phyloP scores from a whole-genome alignment of 2,797 vertebrate genomes.

The Lophius americanus region DNA sequence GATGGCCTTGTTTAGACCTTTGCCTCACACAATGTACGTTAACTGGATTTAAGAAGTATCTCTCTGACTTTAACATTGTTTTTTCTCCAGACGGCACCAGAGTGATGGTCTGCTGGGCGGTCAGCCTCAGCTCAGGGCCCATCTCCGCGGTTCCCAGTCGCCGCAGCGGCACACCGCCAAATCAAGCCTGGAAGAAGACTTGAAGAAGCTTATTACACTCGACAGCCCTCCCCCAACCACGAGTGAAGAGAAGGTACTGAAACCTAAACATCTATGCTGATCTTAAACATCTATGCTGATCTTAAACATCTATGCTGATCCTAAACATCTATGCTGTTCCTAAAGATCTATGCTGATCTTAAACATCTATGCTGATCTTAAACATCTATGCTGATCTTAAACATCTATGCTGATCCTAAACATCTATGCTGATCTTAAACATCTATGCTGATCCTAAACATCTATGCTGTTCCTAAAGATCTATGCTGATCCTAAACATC shows the following conservation, averaged over 20 bases:
- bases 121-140: slow-evolving; percentile 90
- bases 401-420: too few species aligned
- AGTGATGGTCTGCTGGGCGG: slow-evolving; percentile 90
- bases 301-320: too few species aligned
- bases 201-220: slow-evolving; percentile 95
- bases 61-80: background rate
- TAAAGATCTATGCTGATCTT: too few species aligned
- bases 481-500: background rate
- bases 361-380: too few species aligned
- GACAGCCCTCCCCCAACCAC: slow-evolving; percentile 91
- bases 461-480: background rate
- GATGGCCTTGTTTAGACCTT: background rate
- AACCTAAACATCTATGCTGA: background rate
- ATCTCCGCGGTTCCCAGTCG: slow-evolving; percentile 91
- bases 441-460: too few species aligned
- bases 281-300: too few species aligned
- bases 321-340: too few species aligned
- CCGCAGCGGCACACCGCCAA: slow-evolving; percentile 89
- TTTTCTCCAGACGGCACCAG: slow-evolving; percentile 87
- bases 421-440: too few species aligned
- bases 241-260: slow-evolving; percentile 89
- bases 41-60: background rate
- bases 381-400: too few species aligned
- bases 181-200: slow-evolving; percentile 93
- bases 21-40: background rate